phyloP scores from a whole-genome alignment of 2,888 invertebrate genomes.

The Drosophila picticornis region DNA sequence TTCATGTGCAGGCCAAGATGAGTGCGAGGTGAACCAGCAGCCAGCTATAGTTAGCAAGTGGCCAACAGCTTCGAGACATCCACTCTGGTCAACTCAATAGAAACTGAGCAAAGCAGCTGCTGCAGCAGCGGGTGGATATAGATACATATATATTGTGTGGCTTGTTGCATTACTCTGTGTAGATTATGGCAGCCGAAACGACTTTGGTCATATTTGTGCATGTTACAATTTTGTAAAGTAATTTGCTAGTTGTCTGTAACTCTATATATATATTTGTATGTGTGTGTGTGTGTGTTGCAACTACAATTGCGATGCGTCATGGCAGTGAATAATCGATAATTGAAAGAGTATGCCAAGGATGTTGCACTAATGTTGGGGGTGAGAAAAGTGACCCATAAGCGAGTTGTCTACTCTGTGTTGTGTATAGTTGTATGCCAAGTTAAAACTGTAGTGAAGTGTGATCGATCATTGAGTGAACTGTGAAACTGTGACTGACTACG shows the following conservation, averaged over 20 bases:
- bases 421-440: background rate
- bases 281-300: slow-evolving; percentile 11
- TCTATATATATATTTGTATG: background rate
- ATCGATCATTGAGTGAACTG: slow-evolving; percentile 39
- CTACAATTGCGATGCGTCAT: slow-evolving; percentile 53
- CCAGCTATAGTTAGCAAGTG: slow-evolving; percentile 36
- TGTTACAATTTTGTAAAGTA: slow-evolving; percentile 70
- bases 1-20: slow-evolving; percentile 47
- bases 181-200: slow-evolving; percentile 59
- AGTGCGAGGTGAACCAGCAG: slow-evolving; percentile 68
- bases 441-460: slow-evolving; percentile 3
- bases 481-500: slow-evolving; percentile 34
- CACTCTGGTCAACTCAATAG: background rate
- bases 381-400: slow-evolving; percentile 37
- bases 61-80: slow-evolving; percentile 33
- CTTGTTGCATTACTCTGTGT: slow-evolving; percentile 26
- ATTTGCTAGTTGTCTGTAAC: slow-evolving; percentile 54
- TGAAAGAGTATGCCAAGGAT: slow-evolving; percentile 56
- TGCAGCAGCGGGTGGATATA: slow-evolving; percentile 48
- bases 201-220: slow-evolving; percentile 71
- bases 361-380: slow-evolving; percentile 46
- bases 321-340: slow-evolving; percentile 54
- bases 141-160: slow-evolving; percentile 1
- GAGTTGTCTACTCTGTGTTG: background rate
- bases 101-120: slow-evolving; percentile 43